A percentile compares a stretch with the other conserved stretches of the same genome.
These are phyloP conservation scores for Aquatica leii DNA, from an alignment of 2,888 invertebrate species.

Conservation along the genomic window DNA sequence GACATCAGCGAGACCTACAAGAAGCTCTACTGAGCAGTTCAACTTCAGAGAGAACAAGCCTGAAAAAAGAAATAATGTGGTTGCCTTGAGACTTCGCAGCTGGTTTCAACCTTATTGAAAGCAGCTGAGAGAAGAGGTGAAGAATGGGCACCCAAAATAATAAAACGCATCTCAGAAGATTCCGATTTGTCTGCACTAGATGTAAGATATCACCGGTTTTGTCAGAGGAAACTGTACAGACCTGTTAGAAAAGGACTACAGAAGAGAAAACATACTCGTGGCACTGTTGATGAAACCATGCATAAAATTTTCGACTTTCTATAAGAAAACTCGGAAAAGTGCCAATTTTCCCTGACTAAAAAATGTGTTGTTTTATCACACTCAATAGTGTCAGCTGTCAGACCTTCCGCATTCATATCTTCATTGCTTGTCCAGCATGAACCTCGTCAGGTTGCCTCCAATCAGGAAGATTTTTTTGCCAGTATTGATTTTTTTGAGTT, in stretches of 20 bases:
- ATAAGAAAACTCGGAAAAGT: background rate
- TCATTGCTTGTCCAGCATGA: too few relatives aligned
- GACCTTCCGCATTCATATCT: too few relatives aligned
- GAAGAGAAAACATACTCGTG: background rate
- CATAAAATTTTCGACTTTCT: background rate
- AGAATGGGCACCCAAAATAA: background rate
- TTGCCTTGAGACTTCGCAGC: background rate
- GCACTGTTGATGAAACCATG: background rate
- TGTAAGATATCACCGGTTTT: background rate
- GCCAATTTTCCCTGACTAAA: background rate
- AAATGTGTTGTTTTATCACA: too few relatives aligned
- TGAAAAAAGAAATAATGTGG: too few relatives aligned
- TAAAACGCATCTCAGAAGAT: background rate
- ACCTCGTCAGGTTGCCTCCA: too few relatives aligned
- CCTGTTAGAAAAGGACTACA: background rate
- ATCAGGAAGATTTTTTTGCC: too few relatives aligned
- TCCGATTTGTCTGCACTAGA: background rate
- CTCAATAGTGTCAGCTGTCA: too few relatives aligned
- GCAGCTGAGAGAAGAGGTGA: background rate
- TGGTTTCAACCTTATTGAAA: background rate
- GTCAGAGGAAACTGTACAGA: background rate
- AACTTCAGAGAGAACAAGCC: too few relatives aligned
- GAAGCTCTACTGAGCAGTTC: background rate
- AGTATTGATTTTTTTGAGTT: too few relatives aligned
- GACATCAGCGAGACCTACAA: too few relatives aligned